phyloP scores from a whole-genome alignment of 2,888 invertebrate genomes.

The Temnothorax unifasciatus region DNA sequence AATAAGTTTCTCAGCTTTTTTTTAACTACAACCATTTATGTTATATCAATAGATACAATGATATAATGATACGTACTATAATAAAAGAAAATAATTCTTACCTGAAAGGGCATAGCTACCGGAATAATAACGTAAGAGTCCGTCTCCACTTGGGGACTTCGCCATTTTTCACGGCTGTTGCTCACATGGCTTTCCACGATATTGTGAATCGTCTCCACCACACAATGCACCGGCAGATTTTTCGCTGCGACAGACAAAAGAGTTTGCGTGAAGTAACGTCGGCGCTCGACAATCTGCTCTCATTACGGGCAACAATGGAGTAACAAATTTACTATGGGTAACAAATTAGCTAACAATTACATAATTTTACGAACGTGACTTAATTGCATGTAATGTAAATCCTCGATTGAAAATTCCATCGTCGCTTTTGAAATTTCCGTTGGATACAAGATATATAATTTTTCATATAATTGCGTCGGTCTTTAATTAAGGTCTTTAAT shows the following conservation, averaged over 20 bases:
- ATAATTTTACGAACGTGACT: slow-evolving; percentile 8
- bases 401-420: background rate
- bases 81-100: slow-evolving; percentile 64
- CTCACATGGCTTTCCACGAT: slow-evolving; percentile 89
- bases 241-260: slow-evolving; percentile 88
- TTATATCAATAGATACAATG: background rate
- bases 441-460: background rate
- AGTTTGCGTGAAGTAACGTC: slow-evolving; percentile 33
- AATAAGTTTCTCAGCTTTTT: background rate
- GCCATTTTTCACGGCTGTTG: slow-evolving; percentile 89
- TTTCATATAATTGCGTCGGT: background rate
- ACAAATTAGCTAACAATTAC: slow-evolving; percentile 39
- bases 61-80: background rate
- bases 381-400: background rate
- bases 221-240: slow-evolving; percentile 97
- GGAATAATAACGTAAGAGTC: slow-evolving; percentile 99
- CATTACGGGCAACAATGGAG: slow-evolving; percentile 28
- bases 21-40: background rate
- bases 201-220: slow-evolving; percentile 94
- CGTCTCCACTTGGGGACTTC: slow-evolving; percentile 93
- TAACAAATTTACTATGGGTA: slow-evolving; percentile 34
- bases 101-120: slow-evolving; percentile 93
- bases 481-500: background rate
- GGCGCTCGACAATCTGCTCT: slow-evolving; percentile 1
- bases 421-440: background rate